Evolutionary conservation across 2,888 invertebrate species (phyloP), one percentile per base, ranked within the genome.

Genomic region (Cecidostiba fungosa): DNA sequence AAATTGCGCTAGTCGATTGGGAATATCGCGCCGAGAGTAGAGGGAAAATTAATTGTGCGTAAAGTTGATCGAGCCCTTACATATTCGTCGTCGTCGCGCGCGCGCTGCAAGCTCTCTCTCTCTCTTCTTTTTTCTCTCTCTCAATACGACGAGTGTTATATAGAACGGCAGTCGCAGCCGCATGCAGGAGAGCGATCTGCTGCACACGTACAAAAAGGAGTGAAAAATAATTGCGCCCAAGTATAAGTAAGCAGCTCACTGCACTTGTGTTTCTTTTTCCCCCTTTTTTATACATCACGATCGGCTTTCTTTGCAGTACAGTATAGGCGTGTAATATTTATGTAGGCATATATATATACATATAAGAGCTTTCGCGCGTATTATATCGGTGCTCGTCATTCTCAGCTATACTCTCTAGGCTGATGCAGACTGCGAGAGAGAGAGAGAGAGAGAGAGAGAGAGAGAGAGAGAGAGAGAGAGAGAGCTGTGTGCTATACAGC

Each of bases 21-120:
- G 72, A 72, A 72, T 72, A 72, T 47, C 19, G 32, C 29, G 29
- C 23, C 32, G n/a, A 59, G 91, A 91, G 91, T 91, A 91, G 91
- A 90, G 90, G 91, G 90, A 90, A 92, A 92, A 93, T 93, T 93
- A 93, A 93, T 93, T 92, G 93, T 92, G 92, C 92, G 93, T 92
- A 89, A 93, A 92, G 91, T 90, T 82, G 62, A 47, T 73, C 81
- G 26, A 59, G 76, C 70, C 76, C 26, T 29, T n/a, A 19, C 54
- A 10, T 62, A 69, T 77, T 82, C 86, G 72, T 10, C 43, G n/a
- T n/a, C n/a, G n/a, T n/a, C n/a, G 19, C 77, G 8, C n/a, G 54
- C 16, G 50, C 54, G 39, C 36, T 83, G 78, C 81, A 66, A 14
- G 32, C 78, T 82, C 85, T 43, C 59, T 32, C 78, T 50, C 70